A percentile compares a stretch with the other conserved stretches of the same genome.
Evolutionary conservation across 2,113 vertebrate genomes (phyloP).

Genomic region (Lycocorax pyrrhopterus): DNA sequence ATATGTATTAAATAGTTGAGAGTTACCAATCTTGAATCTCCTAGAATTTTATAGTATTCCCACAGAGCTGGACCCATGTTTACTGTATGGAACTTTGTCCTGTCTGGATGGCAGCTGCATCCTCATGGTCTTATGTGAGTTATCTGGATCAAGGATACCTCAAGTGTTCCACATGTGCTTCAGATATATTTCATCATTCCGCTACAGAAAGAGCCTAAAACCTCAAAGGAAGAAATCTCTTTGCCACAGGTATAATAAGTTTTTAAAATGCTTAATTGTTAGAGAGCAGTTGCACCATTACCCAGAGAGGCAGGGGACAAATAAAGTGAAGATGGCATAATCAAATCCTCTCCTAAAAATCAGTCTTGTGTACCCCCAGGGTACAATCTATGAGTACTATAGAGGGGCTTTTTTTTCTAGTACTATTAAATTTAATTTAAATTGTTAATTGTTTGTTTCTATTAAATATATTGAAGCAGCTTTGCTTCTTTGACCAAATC

Average conservation of each 20-base stretch:
- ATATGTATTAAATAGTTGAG: background rate
- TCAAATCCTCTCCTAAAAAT: background rate
- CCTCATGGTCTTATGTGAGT: background rate
- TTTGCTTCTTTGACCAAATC: background rate
- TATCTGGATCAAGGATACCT: background rate
- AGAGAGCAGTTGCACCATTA: background rate
- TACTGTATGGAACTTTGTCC: background rate
- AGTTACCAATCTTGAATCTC: background rate
- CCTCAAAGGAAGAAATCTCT: background rate
- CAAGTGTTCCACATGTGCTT: background rate
- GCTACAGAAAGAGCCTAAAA: background rate
- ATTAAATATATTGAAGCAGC: background rate
- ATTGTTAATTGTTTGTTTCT: background rate
- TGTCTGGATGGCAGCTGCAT: background rate
- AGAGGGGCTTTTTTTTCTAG: background rate
- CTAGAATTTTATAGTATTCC: background rate
- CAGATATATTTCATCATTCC: background rate
- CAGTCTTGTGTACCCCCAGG: background rate
- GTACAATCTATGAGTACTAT: background rate
- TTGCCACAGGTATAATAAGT: background rate
- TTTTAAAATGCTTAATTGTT: background rate
- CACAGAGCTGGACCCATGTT: background rate
- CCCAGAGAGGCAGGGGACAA: background rate
- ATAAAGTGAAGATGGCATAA: background rate
- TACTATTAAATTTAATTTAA: background rate